These are phyloP conservation scores for Neostethus bicornis DNA, from an alignment of 2,797 vertebrate species.

Conservation along the genomic window DNA sequence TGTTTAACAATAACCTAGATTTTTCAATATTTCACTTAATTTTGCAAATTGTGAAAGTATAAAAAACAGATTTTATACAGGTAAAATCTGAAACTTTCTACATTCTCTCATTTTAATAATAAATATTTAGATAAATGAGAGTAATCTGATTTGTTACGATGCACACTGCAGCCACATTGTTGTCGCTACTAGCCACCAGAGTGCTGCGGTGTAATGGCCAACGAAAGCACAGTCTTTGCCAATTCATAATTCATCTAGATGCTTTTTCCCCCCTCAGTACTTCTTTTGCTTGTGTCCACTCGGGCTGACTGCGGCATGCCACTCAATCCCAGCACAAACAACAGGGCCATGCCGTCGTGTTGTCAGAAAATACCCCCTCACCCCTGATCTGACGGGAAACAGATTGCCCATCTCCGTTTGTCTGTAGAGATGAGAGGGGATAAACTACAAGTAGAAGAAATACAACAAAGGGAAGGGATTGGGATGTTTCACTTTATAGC, in stretches of 20 bases:
- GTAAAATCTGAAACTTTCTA: background rate
- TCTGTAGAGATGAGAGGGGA: constrained; percentile 49
- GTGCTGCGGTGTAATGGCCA: constrained; percentile 30
- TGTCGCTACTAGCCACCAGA: constrained; percentile 26
- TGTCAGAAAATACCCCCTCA: constrained; percentile 48
- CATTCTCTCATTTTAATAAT: constrained; percentile 28
- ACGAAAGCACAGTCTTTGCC: constrained; percentile 53
- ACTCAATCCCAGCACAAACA: constrained; percentile 61
- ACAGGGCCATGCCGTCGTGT: constrained; percentile 36
- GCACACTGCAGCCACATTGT: constrained; percentile 36
- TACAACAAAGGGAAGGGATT: constrained; percentile 49
- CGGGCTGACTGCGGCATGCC: constrained; percentile 49
- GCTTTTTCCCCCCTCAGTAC: constrained; percentile 51
- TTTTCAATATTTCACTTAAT: constrained; percentile 9
- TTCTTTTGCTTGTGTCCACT: constrained; percentile 61
- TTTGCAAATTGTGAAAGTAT: constrained; percentile 18
- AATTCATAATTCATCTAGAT: constrained; percentile 74
- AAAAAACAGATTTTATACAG: too few relatives aligned
- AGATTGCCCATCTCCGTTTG: constrained; percentile 46
- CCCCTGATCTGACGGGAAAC: constrained; percentile 53
- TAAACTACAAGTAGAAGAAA: constrained; percentile 41
- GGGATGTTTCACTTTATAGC: constrained; percentile 56
- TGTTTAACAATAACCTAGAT: background rate
- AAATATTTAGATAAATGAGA: constrained; percentile 52
- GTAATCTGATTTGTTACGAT: constrained; percentile 38